Evolutionary conservation across 2,888 invertebrate species (phyloP).

Genomic region (Pandemis cinnamomeana): DNA sequence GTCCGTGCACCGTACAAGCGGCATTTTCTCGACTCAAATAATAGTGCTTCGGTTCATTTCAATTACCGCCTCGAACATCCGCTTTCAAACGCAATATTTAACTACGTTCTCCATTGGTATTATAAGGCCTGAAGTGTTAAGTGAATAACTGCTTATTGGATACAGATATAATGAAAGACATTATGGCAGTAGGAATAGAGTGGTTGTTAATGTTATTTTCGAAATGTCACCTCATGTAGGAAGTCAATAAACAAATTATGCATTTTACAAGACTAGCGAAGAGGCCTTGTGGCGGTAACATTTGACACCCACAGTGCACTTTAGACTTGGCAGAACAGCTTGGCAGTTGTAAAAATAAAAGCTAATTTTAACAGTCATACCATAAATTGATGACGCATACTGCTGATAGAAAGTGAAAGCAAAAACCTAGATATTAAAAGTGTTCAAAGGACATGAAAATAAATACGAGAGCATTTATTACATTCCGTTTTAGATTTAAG

Average conservation of each 20-base stretch:
- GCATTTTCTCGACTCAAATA: slow-evolving; percentile 33
- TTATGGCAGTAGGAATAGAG: neutral
- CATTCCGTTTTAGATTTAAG: no score
- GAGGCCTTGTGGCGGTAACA: slow-evolving; percentile 29
- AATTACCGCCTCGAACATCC: slow-evolving; percentile 36
- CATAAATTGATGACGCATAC: slow-evolving; percentile 5
- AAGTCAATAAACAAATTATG: slow-evolving; percentile 30
- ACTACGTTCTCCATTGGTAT: slow-evolving; percentile 32
- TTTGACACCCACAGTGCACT: slow-evolving; percentile 42
- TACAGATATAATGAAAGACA: slow-evolving; percentile 27
- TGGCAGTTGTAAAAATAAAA: slow-evolving; percentile 27
- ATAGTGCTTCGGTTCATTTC: slow-evolving; percentile 33
- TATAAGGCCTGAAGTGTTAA: slow-evolving; percentile 34
- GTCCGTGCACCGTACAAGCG: slow-evolving; percentile 25
- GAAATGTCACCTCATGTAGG: slow-evolving; percentile 33
- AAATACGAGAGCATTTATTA: no score
- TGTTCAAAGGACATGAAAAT: no score
- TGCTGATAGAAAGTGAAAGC: slow-evolving; percentile 27
- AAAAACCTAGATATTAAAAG: neutral
- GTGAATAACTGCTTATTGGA: slow-evolving; percentile 34
- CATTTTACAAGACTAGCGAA: slow-evolving; percentile 24
- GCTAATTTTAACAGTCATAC: slow-evolving; percentile 18
- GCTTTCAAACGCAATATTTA: slow-evolving; percentile 36
- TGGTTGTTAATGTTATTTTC: slow-evolving; percentile 7
- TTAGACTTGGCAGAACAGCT: slow-evolving; percentile 10